Percentiles rank a stretch among this genome's conserved stretches.
Evolutionary conservation across 2,888 invertebrate species (phyloP).

Genomic region (Cataglyphis rosenhaueri): DNA sequence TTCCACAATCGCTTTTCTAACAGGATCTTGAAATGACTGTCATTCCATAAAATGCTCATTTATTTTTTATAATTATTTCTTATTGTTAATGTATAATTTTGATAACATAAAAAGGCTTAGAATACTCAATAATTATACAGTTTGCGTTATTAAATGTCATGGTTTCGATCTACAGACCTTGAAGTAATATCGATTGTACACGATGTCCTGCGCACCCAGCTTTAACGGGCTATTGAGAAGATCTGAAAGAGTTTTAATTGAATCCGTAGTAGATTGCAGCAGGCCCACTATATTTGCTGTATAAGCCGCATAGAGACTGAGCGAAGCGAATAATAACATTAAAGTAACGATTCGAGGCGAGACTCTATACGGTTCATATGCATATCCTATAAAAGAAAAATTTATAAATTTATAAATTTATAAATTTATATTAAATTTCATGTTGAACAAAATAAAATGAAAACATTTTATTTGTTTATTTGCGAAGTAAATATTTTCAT

Average conservation of each 20-base stretch:
- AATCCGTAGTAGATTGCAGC: constrained; percentile 90
- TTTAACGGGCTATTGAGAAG: constrained; percentile 89
- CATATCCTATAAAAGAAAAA: constrained; percentile 78
- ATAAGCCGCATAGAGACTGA: constrained; percentile 92
- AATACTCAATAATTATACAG: not conserved
- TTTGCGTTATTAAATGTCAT: not conserved
- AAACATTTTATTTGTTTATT: not conserved
- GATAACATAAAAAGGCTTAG: not conserved
- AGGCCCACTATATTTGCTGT: constrained; percentile 92
- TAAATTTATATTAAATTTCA: not conserved
- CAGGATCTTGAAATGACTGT: constrained; percentile 89
- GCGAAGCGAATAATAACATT: constrained; percentile 88
- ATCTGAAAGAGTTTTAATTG: constrained; percentile 89
- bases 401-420: not conserved
- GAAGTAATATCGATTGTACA: constrained; percentile 90
- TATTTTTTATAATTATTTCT: not conserved
- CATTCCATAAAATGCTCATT: constrained; percentile 1
- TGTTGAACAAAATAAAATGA: not conserved
- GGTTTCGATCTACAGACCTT: constrained; percentile 81
- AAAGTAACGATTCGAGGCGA: constrained; percentile 88
- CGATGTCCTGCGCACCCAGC: constrained; percentile 90
- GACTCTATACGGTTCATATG: constrained; percentile 82
- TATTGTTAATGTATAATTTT: not conserved
- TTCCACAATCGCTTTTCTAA: constrained; percentile 88
- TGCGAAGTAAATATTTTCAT: not conserved